Conservation (phyloP, 2,888 invertebrate genomes). For the Tetranychus truncatus region DNA sequence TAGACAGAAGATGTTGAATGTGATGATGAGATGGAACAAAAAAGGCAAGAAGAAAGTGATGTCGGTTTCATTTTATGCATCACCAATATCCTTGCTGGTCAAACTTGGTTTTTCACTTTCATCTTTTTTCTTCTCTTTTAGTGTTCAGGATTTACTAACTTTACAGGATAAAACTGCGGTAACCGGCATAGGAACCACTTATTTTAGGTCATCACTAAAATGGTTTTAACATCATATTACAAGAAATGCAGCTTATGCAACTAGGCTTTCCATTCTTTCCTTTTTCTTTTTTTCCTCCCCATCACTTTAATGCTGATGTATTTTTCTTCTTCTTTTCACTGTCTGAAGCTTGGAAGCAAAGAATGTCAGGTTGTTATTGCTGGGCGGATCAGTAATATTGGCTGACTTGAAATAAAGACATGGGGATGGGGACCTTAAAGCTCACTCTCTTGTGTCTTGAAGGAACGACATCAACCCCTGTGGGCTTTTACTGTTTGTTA, state of each 20-base stretch:
- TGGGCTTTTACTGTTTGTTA: neutral
- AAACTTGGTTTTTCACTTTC: neutral
- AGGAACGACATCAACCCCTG: slow-evolving; percentile 1
- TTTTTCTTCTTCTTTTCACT: neutral
- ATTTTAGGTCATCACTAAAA: neutral
- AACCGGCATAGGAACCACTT: neutral
- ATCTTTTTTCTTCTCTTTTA: neutral
- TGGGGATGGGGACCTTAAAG: neutral
- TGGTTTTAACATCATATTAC: neutral
- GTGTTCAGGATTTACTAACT: neutral
- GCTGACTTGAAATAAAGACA: neutral
- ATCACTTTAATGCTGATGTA: neutral
- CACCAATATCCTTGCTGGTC: neutral
- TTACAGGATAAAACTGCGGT: neutral
- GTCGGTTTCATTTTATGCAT: neutral
- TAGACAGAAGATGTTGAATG: neutral
- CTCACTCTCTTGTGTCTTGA: neutral
- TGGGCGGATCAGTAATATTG: neutral
- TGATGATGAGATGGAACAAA: neutral
- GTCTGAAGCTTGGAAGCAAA: neutral
- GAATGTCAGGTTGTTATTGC: neutral
- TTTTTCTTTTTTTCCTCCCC: neutral
- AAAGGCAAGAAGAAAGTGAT: neutral
- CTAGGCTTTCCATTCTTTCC: neutral
- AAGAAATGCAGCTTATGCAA: neutral